phyloP scores from a whole-genome alignment of 1,140 invertebrate genomes.

The Rhyacophila brunnea region DNA sequence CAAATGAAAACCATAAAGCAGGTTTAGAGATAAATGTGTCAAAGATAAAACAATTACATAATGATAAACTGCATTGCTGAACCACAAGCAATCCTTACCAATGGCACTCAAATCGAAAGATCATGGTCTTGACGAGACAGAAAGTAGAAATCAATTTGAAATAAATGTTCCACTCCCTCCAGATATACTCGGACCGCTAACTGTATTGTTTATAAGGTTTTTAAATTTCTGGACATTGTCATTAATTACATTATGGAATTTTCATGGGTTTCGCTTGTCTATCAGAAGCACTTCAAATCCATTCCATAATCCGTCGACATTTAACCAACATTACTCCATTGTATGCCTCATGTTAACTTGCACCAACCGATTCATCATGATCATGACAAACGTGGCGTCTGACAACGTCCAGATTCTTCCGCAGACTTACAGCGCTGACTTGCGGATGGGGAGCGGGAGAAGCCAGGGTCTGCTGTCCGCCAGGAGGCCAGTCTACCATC shows the following conservation, averaged over 20 bases:
- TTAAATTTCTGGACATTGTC: background rate
- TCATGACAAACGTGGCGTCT: background rate
- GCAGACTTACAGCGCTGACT: constrained; percentile 48
- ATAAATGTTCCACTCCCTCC: too few relatives aligned
- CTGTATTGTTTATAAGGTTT: too few relatives aligned
- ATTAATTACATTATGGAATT: too few relatives aligned
- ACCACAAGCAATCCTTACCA: too few relatives aligned
- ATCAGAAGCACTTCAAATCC: background rate
- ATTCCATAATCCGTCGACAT: background rate
- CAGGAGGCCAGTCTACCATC: constrained; percentile 39
- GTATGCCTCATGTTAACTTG: constrained; percentile 1
- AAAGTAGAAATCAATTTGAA: too few relatives aligned
- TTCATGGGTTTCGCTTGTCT: background rate
- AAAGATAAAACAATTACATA: too few relatives aligned
- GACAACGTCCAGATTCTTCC: constrained; percentile 45
- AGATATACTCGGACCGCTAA: too few relatives aligned
- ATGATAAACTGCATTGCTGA: too few relatives aligned
- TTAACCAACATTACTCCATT: background rate
- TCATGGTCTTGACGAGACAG: too few relatives aligned
- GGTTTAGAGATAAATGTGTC: too few relatives aligned
- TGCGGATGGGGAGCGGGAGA: constrained; percentile 48
- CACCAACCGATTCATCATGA: constrained; percentile 3
- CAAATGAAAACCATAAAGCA: too few relatives aligned
- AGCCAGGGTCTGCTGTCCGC: constrained; percentile 51
- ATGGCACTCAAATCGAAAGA: too few relatives aligned